Percentiles rank a stretch among this genome's conserved stretches.
Conservation (phyloP, 2,888 invertebrate genomes). For the Sinhomidia bicolor region DNA sequence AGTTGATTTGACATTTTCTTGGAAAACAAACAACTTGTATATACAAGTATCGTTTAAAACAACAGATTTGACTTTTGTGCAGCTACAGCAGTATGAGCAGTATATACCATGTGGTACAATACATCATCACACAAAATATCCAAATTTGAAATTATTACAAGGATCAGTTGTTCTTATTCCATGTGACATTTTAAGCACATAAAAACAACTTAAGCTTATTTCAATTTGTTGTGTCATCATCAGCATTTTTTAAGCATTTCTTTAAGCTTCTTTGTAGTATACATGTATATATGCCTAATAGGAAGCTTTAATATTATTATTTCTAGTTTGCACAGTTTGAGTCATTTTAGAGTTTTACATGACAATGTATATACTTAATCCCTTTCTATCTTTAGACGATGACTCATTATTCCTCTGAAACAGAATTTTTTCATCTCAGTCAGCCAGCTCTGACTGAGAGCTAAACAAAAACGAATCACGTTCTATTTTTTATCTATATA, state of each 20-base stretch:
- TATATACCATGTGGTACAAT: too few relatives aligned
- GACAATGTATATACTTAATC: neutral
- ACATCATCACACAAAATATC: neutral
- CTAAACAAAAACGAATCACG: too few relatives aligned
- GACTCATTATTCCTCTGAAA: neutral
- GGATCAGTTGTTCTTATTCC: neutral
- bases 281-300: too few relatives aligned
- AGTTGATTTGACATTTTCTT: slow-evolving; percentile 46
- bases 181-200: neutral
- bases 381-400: neutral
- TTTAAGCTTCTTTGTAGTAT: too few relatives aligned
- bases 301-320: neutral
- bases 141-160: neutral
- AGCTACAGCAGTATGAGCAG: neutral
- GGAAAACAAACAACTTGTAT: neutral
- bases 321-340: too few relatives aligned
- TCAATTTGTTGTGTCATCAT: too few relatives aligned
- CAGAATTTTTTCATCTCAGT: neutral
- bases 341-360: too few relatives aligned
- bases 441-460: neutral
- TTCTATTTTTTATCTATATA: too few relatives aligned
- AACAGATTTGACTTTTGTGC: neutral
- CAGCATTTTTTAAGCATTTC: too few relatives aligned
- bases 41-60: neutral
- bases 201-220: neutral